phyloP scores from a whole-genome alignment of 1,140 invertebrate genomes.

The Drosophila neocordata region DNA sequence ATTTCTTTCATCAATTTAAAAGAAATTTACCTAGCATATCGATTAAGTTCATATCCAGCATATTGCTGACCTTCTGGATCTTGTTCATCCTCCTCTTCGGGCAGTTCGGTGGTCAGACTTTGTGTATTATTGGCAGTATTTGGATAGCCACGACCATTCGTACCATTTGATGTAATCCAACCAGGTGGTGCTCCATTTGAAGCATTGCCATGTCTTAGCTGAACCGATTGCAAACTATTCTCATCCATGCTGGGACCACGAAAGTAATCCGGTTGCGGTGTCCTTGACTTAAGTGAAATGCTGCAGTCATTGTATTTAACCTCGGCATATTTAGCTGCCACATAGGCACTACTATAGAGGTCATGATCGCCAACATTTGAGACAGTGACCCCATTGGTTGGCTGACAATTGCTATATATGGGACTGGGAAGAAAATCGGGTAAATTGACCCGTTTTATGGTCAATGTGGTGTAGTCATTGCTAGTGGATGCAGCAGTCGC shows the following conservation, averaged over 20 bases:
- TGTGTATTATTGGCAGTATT: constrained; percentile 63
- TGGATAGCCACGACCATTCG: constrained; percentile 51
- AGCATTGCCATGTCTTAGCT: constrained; percentile 55
- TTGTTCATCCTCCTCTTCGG: constrained; percentile 71
- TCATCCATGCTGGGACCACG: constrained; percentile 65
- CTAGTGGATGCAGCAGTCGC: not conserved
- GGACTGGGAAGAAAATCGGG: constrained; percentile 79
- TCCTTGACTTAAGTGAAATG: constrained; percentile 75
- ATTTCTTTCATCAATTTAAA: too few species aligned
- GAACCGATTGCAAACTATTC: constrained; percentile 63
- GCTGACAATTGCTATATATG: constrained; percentile 77
- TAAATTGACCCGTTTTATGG: constrained; percentile 76
- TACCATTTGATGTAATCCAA: constrained; percentile 13
- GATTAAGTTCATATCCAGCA: constrained; percentile 74
- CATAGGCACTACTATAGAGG: constrained; percentile 72
- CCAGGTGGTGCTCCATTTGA: not conserved
- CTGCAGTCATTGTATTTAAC: constrained; percentile 64
- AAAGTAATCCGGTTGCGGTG: constrained; percentile 78
- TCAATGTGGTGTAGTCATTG: constrained; percentile 76
- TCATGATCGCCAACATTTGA: constrained; percentile 52
- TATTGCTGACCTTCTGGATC: constrained; percentile 45
- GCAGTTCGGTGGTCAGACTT: constrained; percentile 79
- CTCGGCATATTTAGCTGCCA: constrained; percentile 66
- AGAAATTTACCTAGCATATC: constrained; percentile 70
- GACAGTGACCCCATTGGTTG: not conserved